Evolutionary conservation across 2,888 invertebrate species (phyloP).

Genomic region (Heliconius erato): DNA sequence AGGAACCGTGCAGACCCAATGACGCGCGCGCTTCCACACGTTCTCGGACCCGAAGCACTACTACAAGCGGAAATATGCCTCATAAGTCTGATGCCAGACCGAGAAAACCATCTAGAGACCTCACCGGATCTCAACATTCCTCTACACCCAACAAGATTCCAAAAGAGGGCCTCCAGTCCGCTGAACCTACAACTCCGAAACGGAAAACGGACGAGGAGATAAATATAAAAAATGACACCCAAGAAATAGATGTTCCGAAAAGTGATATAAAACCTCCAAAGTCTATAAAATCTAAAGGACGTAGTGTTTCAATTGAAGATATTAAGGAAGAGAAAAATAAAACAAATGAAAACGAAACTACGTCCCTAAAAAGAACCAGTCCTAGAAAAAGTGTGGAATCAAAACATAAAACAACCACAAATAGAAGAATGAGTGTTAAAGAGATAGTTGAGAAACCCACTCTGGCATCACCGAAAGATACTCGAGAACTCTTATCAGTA

Average conservation of each 20-base stretch:
- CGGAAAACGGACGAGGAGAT: conserved; percentile 88
- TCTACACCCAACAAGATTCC: conserved; percentile 78
- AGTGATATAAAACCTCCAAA: conserved; percentile 64
- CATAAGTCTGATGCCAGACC: conserved; percentile 85
- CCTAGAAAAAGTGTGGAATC: conserved; percentile 66
- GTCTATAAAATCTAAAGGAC: conserved; percentile 56
- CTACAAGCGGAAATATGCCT: conserved; percentile 89
- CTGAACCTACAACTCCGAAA: conserved; percentile 87
- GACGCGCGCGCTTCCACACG: conserved; percentile 82
- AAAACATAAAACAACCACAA: conserved; percentile 65
- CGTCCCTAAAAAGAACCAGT: conserved; percentile 59
- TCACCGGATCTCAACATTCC: conserved; percentile 60
- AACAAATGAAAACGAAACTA: conserved; percentile 52
- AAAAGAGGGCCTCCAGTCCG: conserved; percentile 87
- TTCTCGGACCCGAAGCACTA: conserved; percentile 89
- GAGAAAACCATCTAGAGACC: conserved; percentile 82
- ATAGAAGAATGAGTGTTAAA: conserved; percentile 60
- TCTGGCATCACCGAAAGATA: conserved; percentile 50
- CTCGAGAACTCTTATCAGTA: conserved; percentile 52
- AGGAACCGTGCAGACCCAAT: conserved; percentile 87
- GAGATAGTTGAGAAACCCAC: conserved; percentile 58
- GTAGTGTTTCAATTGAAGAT: conserved; percentile 71
- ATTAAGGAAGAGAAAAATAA: conserved; percentile 75
- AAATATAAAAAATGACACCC: conserved; percentile 72
- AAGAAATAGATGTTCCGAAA: conserved; percentile 64